Evolutionary conservation across 2,113 vertebrate species (phyloP).

Genomic region (Manacus vitellinus): DNA sequence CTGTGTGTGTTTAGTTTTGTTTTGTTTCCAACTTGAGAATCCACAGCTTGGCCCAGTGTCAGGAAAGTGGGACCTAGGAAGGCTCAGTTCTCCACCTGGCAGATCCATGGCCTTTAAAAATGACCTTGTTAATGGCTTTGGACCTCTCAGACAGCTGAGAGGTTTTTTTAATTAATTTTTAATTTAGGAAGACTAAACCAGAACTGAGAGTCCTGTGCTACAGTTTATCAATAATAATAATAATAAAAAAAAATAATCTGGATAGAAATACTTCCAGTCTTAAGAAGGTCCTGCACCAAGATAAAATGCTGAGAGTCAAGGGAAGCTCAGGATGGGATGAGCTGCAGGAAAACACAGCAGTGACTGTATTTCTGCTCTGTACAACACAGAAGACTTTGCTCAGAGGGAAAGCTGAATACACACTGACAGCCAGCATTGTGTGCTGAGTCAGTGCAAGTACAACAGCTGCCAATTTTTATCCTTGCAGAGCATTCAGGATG

Average conservation of each 20-base stretch:
- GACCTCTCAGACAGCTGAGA: background rate
- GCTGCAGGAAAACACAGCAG: background rate
- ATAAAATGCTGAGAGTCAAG: background rate
- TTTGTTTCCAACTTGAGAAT: background rate
- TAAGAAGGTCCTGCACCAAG: background rate
- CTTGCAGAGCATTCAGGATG: background rate
- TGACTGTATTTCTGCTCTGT: background rate
- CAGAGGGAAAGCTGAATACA: background rate
- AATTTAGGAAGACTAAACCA: background rate
- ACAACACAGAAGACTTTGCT: background rate
- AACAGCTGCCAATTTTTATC: background rate
- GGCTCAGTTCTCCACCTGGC: background rate
- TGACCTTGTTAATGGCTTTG: background rate
- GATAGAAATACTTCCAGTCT: background rate
- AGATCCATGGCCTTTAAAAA: background rate
- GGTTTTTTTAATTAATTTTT: background rate
- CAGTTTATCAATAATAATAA: background rate
- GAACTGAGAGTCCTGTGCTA: background rate
- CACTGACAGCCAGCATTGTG: background rate
- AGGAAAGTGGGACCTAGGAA: background rate
- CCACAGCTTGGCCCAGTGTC: background rate
- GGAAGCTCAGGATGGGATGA: background rate
- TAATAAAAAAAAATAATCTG: background rate
- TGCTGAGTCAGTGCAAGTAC: background rate
- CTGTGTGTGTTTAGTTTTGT: background rate